phyloP scores from a whole-genome alignment of 2,113 vertebrate species.

The Copsychus sechellarum region DNA sequence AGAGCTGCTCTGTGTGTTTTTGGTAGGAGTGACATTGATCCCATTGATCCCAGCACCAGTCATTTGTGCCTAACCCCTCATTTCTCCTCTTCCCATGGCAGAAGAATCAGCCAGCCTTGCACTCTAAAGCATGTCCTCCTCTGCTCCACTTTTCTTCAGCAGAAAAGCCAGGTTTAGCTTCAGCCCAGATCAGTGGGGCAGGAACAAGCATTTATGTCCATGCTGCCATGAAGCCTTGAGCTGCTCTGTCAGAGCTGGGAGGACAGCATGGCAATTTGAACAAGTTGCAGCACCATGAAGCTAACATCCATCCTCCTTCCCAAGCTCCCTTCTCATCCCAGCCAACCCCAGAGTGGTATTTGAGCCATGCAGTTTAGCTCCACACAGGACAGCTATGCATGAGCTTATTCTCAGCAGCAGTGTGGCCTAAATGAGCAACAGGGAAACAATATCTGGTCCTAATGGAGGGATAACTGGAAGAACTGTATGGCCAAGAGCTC shows the following conservation, averaged over 20 bases:
- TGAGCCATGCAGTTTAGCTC: not conserved
- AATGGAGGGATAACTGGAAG: not conserved
- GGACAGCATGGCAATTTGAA: not conserved
- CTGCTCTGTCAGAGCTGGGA: not conserved
- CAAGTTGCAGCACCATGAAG: not conserved
- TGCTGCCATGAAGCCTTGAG: not conserved
- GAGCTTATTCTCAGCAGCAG: not conserved
- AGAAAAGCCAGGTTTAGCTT: not conserved
- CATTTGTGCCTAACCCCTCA: rapidly evolving
- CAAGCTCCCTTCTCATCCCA: not conserved
- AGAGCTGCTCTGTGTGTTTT: not conserved
- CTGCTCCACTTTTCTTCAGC: not conserved
- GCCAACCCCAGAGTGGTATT: not conserved
- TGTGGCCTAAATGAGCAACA: not conserved
- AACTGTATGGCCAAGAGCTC: not conserved
- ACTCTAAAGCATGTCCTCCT: not conserved
- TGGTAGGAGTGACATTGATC: not conserved
- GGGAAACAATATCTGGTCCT: not conserved
- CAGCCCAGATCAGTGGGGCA: not conserved
- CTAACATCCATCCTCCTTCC: not conserved
- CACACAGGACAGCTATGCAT: rapidly evolving
- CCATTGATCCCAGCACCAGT: not conserved
- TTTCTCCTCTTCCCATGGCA: not conserved
- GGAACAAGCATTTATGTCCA: not conserved
- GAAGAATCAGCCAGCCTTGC: not conserved